These are phyloP conservation scores for Sinocyclocheilus anshuiensis DNA, from an alignment of 2,113 vertebrate species.

Conservation along the genomic window DNA sequence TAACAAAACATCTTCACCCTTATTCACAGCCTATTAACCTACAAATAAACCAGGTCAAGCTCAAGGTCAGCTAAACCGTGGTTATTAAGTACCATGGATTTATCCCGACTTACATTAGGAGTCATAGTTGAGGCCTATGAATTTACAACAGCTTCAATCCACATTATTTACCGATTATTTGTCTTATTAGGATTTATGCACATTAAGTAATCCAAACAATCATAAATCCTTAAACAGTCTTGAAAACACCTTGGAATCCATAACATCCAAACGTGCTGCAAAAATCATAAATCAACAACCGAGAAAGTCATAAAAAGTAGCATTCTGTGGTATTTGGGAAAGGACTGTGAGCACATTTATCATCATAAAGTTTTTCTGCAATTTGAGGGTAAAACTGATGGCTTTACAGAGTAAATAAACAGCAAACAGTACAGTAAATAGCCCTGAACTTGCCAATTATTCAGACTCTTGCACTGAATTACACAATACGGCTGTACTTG, in stretches of 20 bases:
- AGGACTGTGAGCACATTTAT: not conserved
- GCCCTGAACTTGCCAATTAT: not conserved
- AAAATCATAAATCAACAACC: not conserved
- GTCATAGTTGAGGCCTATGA: not conserved
- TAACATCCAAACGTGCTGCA: not conserved
- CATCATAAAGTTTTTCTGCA: not conserved
- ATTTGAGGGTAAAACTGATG: not conserved
- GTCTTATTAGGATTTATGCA: not conserved
- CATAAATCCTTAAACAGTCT: not conserved
- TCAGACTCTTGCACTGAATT: not conserved
- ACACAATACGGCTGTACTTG: not conserved
- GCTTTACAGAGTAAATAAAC: not conserved
- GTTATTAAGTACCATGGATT: conserved; percentile 28
- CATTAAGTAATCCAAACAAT: not conserved
- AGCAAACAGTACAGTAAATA: not conserved
- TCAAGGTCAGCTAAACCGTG: conserved; percentile 24
- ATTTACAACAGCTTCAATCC: not conserved
- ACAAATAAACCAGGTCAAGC: conserved; percentile 49
- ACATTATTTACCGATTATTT: not conserved
- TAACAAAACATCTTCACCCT: conserved; percentile 38
- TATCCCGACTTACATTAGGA: not conserved
- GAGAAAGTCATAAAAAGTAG: not conserved
- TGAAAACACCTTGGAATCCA: not conserved
- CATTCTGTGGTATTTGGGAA: not conserved
- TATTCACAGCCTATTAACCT: conserved; percentile 44